Evolutionary conservation across 92 coral and sea anemone genomes (phyloP).

Genomic region (Epizoanthus stellaris): DNA sequence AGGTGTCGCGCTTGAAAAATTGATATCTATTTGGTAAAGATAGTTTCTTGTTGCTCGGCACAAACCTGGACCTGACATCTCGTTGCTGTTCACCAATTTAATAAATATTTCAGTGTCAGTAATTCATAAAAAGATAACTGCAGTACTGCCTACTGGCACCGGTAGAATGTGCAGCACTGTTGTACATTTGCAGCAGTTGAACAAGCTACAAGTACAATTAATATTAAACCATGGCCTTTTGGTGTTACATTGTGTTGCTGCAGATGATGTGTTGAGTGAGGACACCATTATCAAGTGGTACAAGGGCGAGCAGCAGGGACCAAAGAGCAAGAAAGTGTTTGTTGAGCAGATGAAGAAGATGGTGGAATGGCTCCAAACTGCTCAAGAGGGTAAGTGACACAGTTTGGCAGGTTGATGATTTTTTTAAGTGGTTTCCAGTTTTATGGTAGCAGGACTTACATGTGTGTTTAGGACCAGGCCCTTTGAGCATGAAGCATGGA

Average conservation of each 20-base stretch:
- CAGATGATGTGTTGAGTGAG: conserved; percentile 95
- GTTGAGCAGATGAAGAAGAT: conserved; percentile 97
- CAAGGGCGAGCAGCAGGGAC: conserved; percentile 83
- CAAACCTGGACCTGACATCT: too few species aligned
- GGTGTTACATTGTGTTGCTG: not conserved
- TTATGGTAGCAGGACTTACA: not conserved
- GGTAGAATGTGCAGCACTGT: too few species aligned
- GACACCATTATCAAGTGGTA: conserved; percentile 96
- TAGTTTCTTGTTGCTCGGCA: too few species aligned
- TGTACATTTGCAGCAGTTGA: too few species aligned
- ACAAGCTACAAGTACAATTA: too few species aligned
- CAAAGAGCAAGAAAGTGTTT: conserved; percentile 95
- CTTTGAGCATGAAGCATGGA: too few species aligned
- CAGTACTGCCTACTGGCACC: too few species aligned
- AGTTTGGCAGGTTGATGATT: not conserved
- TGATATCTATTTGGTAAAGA: too few species aligned
- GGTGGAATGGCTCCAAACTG: conserved; percentile 98
- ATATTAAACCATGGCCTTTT: not conserved
- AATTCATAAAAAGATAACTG: too few species aligned
- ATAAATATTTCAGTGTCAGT: not conserved
- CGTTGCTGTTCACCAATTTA: too few species aligned
- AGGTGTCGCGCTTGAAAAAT: too few species aligned
- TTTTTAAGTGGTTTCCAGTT: not conserved
- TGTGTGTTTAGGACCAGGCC: too few species aligned
- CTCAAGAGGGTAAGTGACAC: conserved; percentile 83